phyloP scores from a whole-genome alignment of 2,888 invertebrate species.

The Muschampia plurimacula region DNA sequence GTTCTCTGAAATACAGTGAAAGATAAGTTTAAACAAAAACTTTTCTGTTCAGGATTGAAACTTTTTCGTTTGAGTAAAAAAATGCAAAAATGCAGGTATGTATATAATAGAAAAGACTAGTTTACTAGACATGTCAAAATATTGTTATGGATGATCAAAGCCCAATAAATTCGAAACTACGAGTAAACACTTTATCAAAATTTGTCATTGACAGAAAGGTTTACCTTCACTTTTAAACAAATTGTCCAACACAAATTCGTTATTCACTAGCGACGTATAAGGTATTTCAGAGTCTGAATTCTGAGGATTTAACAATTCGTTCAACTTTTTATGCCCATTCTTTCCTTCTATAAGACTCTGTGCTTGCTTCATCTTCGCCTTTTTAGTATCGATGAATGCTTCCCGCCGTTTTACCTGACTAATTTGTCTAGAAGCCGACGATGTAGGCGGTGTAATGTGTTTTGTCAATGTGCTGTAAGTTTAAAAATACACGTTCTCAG shows the following conservation, averaged over 20 bases:
- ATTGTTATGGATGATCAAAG: too few species aligned
- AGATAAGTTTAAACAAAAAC: neutral
- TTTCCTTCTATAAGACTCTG: slow-evolving; percentile 70
- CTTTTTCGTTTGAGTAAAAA: too few species aligned
- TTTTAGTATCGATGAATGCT: slow-evolving; percentile 73
- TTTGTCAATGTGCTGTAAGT: slow-evolving; percentile 88
- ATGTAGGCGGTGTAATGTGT: slow-evolving; percentile 88
- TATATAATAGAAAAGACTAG: too few species aligned
- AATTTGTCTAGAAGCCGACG: slow-evolving; percentile 65
- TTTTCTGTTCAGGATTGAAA: too few species aligned
- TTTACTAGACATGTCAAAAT: too few species aligned
- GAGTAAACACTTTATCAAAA: too few species aligned
- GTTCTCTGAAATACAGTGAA: slow-evolving; percentile 70
- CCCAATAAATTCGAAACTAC: too few species aligned
- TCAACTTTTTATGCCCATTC: slow-evolving; percentile 67
- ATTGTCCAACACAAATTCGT: slow-evolving; percentile 71
- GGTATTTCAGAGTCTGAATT: slow-evolving; percentile 78
- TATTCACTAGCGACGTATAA: slow-evolving; percentile 73
- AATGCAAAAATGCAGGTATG: too few species aligned
- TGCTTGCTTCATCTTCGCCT: slow-evolving; percentile 72
- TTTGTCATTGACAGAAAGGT: neutral
- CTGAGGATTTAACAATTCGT: slow-evolving; percentile 62
- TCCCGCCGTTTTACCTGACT: slow-evolving; percentile 69
- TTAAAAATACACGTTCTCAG: neutral
- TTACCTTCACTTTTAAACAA: slow-evolving; percentile 73